Conservation (phyloP, 1,140 invertebrate species). For the Antheraea pernyi region DNA sequence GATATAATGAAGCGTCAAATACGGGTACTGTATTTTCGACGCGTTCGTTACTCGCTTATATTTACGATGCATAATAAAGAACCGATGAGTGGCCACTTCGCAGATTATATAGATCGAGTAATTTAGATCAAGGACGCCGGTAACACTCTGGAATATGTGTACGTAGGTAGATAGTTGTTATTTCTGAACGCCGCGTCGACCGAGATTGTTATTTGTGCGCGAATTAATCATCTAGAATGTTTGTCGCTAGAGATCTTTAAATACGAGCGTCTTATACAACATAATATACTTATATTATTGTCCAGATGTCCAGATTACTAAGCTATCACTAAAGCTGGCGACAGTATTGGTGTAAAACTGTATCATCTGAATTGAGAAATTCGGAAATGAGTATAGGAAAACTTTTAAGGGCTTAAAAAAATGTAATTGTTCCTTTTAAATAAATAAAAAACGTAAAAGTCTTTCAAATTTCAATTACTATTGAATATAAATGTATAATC, state of each 20-base stretch:
- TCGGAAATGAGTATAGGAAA: no score
- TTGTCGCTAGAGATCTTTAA: conserved; percentile 12
- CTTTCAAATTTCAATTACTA: no score
- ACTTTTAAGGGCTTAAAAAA: no score
- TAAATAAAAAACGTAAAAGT: no score
- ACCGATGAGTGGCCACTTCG: conserved; percentile 7
- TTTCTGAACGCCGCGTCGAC: conserved; percentile 29
- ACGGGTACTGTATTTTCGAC: no score
- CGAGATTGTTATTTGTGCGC: conserved; percentile 13
- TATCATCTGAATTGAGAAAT: no score
- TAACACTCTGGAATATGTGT: conserved; percentile 24
- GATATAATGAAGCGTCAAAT: no score
- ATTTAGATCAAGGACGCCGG: conserved; percentile 30
- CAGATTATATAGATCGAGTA: conserved; percentile 24
- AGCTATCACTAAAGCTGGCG: background rate
- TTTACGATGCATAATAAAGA: background rate
- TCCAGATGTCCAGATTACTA: background rate
- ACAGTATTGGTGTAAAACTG: background rate
- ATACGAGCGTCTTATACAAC: background rate
- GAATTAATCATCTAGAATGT: conserved; percentile 25
- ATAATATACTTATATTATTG: background rate
- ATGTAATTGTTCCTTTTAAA: no score
- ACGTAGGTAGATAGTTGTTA: conserved; percentile 18
- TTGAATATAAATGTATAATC: no score
- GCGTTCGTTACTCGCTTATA: background rate